These are phyloP conservation scores for Halictus ligatus DNA, from an alignment of 2,888 invertebrate species.

Conservation along the genomic window DNA sequence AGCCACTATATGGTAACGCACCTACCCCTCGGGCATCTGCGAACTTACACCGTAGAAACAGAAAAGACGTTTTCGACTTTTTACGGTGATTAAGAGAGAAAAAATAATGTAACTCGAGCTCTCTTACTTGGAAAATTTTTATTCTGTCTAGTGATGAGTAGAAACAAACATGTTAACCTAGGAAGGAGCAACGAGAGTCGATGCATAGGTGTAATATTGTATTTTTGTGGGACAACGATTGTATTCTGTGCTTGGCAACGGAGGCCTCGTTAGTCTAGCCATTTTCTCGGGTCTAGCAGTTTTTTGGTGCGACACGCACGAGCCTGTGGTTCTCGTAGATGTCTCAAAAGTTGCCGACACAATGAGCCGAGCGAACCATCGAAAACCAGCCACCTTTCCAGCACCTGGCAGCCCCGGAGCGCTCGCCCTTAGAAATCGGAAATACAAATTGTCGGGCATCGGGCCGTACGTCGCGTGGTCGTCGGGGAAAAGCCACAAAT, in stretches of 20 bases:
- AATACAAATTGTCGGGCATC: constrained; percentile 77
- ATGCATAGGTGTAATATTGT: no score
- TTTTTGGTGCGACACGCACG: constrained; percentile 37
- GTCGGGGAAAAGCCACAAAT: constrained; percentile 72
- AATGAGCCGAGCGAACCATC: constrained; percentile 65
- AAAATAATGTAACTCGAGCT: neutral
- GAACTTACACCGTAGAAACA: no score
- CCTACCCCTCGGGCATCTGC: no score
- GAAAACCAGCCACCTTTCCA: constrained; percentile 59
- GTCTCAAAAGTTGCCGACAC: constrained; percentile 73
- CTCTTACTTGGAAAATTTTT: no score
- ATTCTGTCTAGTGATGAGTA: no score
- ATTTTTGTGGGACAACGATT: no score
- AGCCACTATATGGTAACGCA: no score
- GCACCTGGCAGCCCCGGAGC: constrained; percentile 68
- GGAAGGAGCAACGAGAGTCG: no score
- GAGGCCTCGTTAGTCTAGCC: constrained; percentile 37
- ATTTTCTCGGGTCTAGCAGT: constrained; percentile 15
- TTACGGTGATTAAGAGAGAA: neutral
- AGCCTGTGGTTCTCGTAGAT: constrained; percentile 10
- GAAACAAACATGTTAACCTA: no score
- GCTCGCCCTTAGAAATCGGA: constrained; percentile 72
- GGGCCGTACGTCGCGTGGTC: constrained; percentile 67
- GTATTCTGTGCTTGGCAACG: neutral
- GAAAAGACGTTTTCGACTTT: neutral